Base-by-base conservation (phyloP, 2,888 invertebrate species). In the Leptarthrus brevirostris region DNA sequence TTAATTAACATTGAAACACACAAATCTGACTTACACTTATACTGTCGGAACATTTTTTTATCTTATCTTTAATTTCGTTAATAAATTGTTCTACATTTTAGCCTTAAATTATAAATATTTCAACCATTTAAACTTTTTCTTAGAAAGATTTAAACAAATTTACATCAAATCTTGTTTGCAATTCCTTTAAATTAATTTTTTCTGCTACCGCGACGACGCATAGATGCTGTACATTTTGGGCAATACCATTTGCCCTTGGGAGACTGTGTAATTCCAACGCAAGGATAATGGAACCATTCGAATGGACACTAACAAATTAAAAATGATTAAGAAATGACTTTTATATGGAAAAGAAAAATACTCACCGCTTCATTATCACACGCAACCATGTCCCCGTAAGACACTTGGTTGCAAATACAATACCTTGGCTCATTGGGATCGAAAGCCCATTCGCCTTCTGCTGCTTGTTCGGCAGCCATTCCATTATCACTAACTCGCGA, bases 231-330 rank as follows among this genome's bases (percentile, higher is more conserved):
- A 85, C 99, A 99, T 81, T 95, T 95, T 0, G 97, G 97, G 84
- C 99, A 99, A 85, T 94, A 98, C 99, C 99, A 99, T 85, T 98
- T 98, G 73, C 98, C 97, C 84, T 97, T 96, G 0, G 99, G 98
- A 52, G 97, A 95, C 72, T 96, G 94, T 0, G 94, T 93, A 79
- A 99, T 94, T 61, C 95, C 96, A 66, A 99, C 98, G 84, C 99
- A 99, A 4, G 94, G 94, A 86, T 98, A 98, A 87, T 99, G 98
- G 87, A 98, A 99, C 99, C 99, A 99, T 85, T 98, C 97, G 82
- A 95, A 96, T 1, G 96, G 96, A 85, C 98, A 99, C 94, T 95
- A 87, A 75, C 88, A 86, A 78, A 83, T 40, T 54, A 44, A 20
- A 2, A 26, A 47, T 53, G 61, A 18, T 20, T 58, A 8, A n/a